These are phyloP conservation scores for Puntigrus tetrazona DNA, from an alignment of 2,113 vertebrate genomes.

Conservation along the genomic window DNA sequence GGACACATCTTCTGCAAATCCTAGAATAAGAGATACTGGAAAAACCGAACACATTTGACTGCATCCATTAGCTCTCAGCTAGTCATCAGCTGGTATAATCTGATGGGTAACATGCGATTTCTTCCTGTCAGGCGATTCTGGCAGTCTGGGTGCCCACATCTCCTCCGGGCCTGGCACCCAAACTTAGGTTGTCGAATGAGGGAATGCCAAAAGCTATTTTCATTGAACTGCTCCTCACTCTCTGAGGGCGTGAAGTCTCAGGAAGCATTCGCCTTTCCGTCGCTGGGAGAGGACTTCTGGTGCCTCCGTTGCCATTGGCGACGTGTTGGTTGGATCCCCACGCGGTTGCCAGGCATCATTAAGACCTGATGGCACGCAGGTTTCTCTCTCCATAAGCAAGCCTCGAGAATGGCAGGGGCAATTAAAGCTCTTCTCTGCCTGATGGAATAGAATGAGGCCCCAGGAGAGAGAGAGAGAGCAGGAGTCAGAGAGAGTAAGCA, in stretches of 20 bases:
- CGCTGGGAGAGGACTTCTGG: conserved; percentile 54
- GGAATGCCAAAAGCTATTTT: conserved; percentile 58
- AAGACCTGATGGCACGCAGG: conserved; percentile 57
- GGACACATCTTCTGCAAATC: not conserved
- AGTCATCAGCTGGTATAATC: conserved; percentile 10
- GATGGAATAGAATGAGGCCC: conserved; percentile 52
- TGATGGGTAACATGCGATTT: conserved; percentile 10
- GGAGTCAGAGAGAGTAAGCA: conserved; percentile 23
- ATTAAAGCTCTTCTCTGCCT: conserved; percentile 56
- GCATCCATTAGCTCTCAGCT: conserved; percentile 9
- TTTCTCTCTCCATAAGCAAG: conserved; percentile 52
- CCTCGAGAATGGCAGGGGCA: conserved; percentile 49
- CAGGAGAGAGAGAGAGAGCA: conserved; percentile 33
- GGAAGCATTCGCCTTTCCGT: conserved; percentile 52
- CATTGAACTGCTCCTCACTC: conserved; percentile 51
- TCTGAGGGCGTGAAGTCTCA: conserved; percentile 48
- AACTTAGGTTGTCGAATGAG: conserved; percentile 15
- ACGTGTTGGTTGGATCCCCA: conserved; percentile 59
- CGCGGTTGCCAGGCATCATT: conserved; percentile 61
- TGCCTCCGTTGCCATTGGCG: conserved; percentile 61
- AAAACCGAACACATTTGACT: not conserved
- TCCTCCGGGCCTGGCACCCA: conserved; percentile 39
- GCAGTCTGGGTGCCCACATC: conserved; percentile 19
- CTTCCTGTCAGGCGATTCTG: conserved; percentile 30
- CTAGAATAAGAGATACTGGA: not conserved